phyloP scores from a whole-genome alignment of 2,797 vertebrate species.

The Simalia tracyae region DNA sequence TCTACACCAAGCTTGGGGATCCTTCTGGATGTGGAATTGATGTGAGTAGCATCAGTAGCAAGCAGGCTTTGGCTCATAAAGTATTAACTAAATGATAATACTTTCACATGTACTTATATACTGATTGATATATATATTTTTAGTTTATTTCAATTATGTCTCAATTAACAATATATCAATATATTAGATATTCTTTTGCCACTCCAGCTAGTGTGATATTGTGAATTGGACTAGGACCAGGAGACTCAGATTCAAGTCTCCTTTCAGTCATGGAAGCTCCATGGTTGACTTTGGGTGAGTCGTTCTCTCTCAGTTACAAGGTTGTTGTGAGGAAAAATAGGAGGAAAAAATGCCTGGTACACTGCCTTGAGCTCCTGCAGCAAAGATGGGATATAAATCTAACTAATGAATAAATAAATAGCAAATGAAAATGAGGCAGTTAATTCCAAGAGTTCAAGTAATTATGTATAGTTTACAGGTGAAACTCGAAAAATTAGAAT shows the following conservation, averaged over 20 bases:
- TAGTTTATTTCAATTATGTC: background rate
- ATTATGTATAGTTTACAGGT: background rate
- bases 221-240: background rate
- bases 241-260: background rate
- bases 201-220: background rate
- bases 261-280: background rate
- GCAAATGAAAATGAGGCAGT: background rate
- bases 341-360: background rate
- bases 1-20: no score
- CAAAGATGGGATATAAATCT: background rate
- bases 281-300: background rate
- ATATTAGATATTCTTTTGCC: background rate
- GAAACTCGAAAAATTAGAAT: no score
- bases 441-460: slow-evolving; percentile 12
- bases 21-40: no score
- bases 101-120: background rate
- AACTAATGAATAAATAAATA: background rate
- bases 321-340: background rate
- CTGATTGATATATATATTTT: background rate
- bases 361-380: background rate
- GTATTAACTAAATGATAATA: background rate
- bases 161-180: background rate
- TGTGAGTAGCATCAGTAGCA: no score
- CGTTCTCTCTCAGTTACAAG: background rate
- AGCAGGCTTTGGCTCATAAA: no score